Percentiles rank a stretch among this genome's conserved stretches.
Conservation (phyloP, 2,113 vertebrate species). For the Felis chaus region DNA sequence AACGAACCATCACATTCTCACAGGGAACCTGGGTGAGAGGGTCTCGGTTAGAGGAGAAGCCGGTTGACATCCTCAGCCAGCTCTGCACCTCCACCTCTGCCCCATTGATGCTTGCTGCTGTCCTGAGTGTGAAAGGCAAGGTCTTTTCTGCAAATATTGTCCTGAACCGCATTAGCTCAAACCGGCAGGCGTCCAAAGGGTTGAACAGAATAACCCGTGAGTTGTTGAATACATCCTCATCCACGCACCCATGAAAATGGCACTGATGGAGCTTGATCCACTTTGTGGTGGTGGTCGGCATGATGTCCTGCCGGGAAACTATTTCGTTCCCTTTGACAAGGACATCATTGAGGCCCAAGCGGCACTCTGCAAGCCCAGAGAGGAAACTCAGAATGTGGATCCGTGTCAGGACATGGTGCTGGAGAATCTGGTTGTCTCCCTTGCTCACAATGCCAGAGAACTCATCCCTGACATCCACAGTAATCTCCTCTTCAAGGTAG, state of each 20-base stretch:
- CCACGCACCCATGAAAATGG: conserved; percentile 88
- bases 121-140: conserved; percentile 91
- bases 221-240: conserved; percentile 86
- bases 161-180: conserved; percentile 91
- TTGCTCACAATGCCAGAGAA: conserved; percentile 89
- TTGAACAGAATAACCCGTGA: conserved; percentile 87
- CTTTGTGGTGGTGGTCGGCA: conserved; percentile 92
- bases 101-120: conserved; percentile 87
- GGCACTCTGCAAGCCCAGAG: conserved; percentile 89
- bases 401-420: conserved; percentile 88
- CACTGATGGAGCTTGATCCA: conserved; percentile 91
- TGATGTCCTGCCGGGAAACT: conserved; percentile 92
- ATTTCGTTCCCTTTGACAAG: conserved; percentile 93
- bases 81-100: conserved; percentile 94
- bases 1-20: conserved; percentile 92
- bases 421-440: conserved; percentile 85
- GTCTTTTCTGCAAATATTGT: conserved; percentile 90
- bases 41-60: conserved; percentile 91
- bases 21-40: conserved; percentile 90
- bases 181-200: conserved; percentile 88
- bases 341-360: conserved; percentile 91
- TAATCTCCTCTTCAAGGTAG: conserved; percentile 91
- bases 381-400: conserved; percentile 90
- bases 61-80: conserved; percentile 92
- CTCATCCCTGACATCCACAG: conserved; percentile 90